Evolutionary conservation across 2,888 invertebrate genomes (phyloP).

Genomic region (Pinctada fucata): DNA sequence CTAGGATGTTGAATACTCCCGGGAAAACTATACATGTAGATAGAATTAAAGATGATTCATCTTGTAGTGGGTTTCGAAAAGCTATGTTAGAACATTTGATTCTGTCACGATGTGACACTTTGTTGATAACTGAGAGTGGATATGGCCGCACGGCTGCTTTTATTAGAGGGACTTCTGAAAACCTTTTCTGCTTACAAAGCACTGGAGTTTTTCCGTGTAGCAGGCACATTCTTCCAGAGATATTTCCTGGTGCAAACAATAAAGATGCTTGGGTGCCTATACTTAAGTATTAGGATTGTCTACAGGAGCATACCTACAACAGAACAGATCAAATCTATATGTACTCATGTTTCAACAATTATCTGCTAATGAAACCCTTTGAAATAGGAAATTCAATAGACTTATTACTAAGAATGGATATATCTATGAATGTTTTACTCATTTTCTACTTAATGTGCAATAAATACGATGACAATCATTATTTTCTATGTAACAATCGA

Average conservation of each 20-base stretch:
- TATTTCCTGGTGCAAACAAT: neutral
- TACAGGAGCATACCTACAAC: no score
- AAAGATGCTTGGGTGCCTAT: neutral
- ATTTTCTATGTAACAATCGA: no score
- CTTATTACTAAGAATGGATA: no score
- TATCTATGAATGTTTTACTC: no score
- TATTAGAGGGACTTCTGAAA: neutral
- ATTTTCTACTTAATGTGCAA: no score
- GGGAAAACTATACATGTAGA: neutral
- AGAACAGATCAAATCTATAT: no score
- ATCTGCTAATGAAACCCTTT: no score
- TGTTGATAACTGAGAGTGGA: neutral
- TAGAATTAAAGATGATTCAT: neutral
- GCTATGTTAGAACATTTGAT: neutral
- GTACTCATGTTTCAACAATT: no score
- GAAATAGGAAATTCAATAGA: no score
- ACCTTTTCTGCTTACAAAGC: neutral
- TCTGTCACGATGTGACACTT: neutral
- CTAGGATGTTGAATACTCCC: neutral
- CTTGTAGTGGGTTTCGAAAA: neutral
- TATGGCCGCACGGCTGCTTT: neutral
- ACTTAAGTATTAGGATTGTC: no score
- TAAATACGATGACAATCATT: no score
- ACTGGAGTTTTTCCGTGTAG: neutral
- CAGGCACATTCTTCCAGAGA: neutral